phyloP scores from a whole-genome alignment of 2,113 vertebrate genomes.

The Nymphicus hollandicus region DNA sequence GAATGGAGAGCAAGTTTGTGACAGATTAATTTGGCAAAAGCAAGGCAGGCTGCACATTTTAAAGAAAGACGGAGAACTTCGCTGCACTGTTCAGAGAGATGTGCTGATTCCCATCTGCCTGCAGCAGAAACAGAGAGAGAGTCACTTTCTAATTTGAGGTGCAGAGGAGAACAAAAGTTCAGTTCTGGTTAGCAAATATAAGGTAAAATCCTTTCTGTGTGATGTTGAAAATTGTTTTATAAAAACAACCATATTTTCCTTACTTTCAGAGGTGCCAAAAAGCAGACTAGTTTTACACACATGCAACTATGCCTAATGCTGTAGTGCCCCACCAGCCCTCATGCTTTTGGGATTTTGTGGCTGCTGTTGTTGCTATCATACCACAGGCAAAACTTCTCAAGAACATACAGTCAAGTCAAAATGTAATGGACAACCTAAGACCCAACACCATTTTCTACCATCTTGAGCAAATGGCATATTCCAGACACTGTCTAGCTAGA shows the following conservation, averaged over 20 bases:
- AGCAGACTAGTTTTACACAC: not conserved
- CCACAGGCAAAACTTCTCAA: not conserved
- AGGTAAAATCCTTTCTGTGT: not conserved
- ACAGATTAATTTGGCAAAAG: not conserved
- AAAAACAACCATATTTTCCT: not conserved
- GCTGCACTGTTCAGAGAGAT: rapidly evolving
- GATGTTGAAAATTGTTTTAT: rapidly evolving
- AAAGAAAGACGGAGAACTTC: not conserved
- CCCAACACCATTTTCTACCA: rapidly evolving
- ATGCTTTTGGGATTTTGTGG: not conserved
- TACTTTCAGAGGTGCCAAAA: not conserved
- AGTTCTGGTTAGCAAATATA: not conserved
- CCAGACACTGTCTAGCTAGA: not conserved
- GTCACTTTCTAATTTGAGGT: not conserved
- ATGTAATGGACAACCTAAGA: not conserved
- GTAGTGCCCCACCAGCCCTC: not conserved
- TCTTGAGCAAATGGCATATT: not conserved
- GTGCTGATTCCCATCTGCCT: not conserved
- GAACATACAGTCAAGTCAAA: not conserved
- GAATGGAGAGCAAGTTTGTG: not conserved
- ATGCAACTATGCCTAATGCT: not conserved
- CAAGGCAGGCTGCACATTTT: not conserved
- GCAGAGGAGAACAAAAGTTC: not conserved
- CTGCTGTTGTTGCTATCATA: not conserved
- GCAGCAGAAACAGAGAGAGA: not conserved